These are phyloP conservation scores for Aphaenogaster floridana DNA, from an alignment of 1,140 invertebrate genomes.

Conservation along the genomic window DNA sequence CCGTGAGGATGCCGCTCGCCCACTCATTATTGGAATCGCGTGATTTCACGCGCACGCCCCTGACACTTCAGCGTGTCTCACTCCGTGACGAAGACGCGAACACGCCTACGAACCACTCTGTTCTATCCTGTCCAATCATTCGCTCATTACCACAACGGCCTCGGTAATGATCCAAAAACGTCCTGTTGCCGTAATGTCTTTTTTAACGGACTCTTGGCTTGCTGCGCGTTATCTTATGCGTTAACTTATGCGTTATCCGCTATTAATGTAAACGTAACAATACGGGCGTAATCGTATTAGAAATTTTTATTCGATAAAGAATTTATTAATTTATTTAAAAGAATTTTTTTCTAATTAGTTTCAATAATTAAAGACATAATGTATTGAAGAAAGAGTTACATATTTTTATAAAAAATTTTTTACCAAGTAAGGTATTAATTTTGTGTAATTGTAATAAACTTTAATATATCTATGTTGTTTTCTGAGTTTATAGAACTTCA, in stretches of 20 bases:
- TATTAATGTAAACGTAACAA: background rate
- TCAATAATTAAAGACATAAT: background rate
- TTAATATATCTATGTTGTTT: background rate
- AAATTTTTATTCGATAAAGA: background rate
- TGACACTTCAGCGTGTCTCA: conserved; percentile 53
- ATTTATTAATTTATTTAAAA: conserved; percentile 5
- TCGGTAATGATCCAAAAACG: conserved; percentile 48
- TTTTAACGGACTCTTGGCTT: conserved; percentile 14
- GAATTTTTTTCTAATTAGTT: background rate
- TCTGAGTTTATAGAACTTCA: background rate
- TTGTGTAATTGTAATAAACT: background rate
- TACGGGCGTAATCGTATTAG: background rate
- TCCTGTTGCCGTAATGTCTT: conserved; percentile 29
- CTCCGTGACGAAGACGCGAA: conserved; percentile 57
- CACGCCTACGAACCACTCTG: conserved; percentile 42
- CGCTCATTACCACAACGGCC: conserved; percentile 30
- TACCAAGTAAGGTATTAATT: background rate
- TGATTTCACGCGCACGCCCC: conserved; percentile 69
- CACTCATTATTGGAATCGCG: conserved; percentile 53
- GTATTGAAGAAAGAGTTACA: background rate
- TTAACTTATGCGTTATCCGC: background rate
- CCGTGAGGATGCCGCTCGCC: conserved; percentile 35
- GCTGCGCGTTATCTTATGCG: no score
- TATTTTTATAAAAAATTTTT: background rate
- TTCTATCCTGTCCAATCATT: conserved; percentile 50